phyloP scores from a whole-genome alignment of 2,113 vertebrate species.

The Myotis davidii region DNA sequence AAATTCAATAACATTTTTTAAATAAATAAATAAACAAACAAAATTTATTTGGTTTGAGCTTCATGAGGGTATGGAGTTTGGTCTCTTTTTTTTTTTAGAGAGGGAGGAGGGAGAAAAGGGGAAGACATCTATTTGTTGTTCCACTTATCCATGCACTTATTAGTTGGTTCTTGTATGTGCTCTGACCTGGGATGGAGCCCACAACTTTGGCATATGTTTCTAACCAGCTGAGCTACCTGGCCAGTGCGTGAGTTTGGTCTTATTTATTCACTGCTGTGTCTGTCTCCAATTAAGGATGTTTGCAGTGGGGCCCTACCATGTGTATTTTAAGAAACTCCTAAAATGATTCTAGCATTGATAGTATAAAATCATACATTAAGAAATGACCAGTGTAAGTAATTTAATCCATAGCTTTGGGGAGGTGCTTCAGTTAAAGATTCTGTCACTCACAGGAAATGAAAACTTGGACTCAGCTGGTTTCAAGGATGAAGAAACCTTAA shows the following conservation, averaged over 20 bases:
- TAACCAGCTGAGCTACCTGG: background rate
- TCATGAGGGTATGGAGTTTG: background rate
- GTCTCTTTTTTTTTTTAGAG: background rate
- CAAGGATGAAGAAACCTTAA: background rate
- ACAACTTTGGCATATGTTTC: background rate
- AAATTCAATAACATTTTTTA: background rate
- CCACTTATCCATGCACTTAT: background rate
- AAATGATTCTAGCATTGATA: background rate
- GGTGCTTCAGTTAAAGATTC: background rate
- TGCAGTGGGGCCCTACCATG: background rate
- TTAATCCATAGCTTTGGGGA: background rate
- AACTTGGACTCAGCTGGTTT: background rate
- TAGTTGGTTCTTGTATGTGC: background rate
- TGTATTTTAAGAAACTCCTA: background rate
- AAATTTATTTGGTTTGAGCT: background rate
- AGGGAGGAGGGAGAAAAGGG: background rate
- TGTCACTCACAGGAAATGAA: background rate
- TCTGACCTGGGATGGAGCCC: background rate
- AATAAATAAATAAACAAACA: background rate
- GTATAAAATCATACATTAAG: background rate
- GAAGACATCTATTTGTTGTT: background rate
- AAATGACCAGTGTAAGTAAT: background rate
- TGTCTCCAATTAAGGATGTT: background rate
- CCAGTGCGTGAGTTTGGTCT: background rate
- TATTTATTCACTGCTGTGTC: background rate